Base-by-base conservation (phyloP, 2,113 vertebrate species). In the Petroica traversi region DNA sequence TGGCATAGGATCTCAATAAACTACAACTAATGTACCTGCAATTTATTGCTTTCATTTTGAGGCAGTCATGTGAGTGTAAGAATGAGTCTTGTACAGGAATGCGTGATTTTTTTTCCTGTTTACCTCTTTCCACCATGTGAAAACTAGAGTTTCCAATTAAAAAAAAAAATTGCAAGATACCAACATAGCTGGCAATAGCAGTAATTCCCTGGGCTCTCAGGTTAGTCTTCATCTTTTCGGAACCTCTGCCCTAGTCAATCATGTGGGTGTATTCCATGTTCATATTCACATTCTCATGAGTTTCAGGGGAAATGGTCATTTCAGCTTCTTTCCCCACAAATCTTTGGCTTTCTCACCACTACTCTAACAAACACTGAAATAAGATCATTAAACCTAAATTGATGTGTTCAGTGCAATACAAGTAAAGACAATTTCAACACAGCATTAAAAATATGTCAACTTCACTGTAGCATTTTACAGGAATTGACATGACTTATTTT, bases 371-470 rank as follows among this genome's bases (percentile, higher is more conserved):
- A 88, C 55, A 68, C 49, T 79, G 77, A 87, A 81, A 93, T 87
- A 68, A 61, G 63, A 79, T 52, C 1, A 0, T 85, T 94, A 92
- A 92, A 73, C 29, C 20, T 57, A 84, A 95, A 89, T 43, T n/a
- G 33, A 62, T 62, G 45, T 36, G 45, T 88, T 92, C 52, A 86
- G 41, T 82, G 91, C 54, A 89, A 94, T 78, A 79, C 18, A 85
- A 92, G 46, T 54, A 90, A 85, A 79, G 87, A 81, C 62, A 72
- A 79, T 88, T 94, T 76, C 74, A 95, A 69, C 58, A 79, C 14
- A 51, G 38, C 20, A 59, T 91, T 88, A 73, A 73, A 95, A 94
- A 89, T 48, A 69, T 34, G 36, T 75, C 45, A 79, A 55, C 61
- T 95, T 93, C 4, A 0, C 61, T 52, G 52, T 63, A 64, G 73